These are phyloP conservation scores for Tragelaphus imberbis DNA, from an alignment of 2,113 vertebrate genomes.

Conservation along the genomic window DNA sequence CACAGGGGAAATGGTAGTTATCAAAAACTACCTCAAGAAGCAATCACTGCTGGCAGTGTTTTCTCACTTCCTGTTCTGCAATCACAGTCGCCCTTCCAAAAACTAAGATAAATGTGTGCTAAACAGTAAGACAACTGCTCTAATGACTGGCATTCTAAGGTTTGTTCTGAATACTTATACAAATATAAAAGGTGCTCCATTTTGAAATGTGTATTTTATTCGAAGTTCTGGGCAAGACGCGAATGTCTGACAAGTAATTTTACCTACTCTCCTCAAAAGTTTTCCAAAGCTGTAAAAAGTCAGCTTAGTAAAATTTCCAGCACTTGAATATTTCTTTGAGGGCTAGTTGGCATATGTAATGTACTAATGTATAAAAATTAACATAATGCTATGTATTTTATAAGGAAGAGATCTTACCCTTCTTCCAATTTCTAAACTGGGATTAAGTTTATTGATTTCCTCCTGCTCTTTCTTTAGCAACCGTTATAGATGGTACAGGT, in stretches of 20 bases:
- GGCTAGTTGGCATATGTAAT: conserved; percentile 46
- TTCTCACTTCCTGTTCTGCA: conserved; percentile 65
- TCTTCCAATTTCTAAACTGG: conserved; percentile 32
- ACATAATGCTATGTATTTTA: conserved; percentile 22
- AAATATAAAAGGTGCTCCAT: conserved; percentile 57
- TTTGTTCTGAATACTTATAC: conserved; percentile 41
- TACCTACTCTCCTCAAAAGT: conserved; percentile 3
- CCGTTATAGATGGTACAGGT: not conserved
- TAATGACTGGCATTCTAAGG: conserved; percentile 42
- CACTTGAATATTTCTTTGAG: conserved; percentile 37
- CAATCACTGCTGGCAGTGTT: conserved; percentile 68
- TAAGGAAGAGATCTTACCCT: conserved; percentile 6
- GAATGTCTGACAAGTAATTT: conserved; percentile 8
- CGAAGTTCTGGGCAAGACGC: conserved; percentile 13
- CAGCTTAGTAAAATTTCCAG: conserved; percentile 46
- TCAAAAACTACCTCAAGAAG: conserved; percentile 65
- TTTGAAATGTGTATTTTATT: conserved; percentile 31
- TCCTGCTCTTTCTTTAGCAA: conserved; percentile 31
- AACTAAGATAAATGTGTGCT: conserved; percentile 50
- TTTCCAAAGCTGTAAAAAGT: conserved; percentile 47
- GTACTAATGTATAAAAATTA: conserved; percentile 16
- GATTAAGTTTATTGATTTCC: conserved; percentile 13
- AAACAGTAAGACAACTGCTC: conserved; percentile 8
- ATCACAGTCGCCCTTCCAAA: conserved; percentile 58
- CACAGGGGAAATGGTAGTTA: conserved; percentile 63